Conservation (phyloP, 2,113 vertebrate genomes). For the Coregonus clupeaformis region DNA sequence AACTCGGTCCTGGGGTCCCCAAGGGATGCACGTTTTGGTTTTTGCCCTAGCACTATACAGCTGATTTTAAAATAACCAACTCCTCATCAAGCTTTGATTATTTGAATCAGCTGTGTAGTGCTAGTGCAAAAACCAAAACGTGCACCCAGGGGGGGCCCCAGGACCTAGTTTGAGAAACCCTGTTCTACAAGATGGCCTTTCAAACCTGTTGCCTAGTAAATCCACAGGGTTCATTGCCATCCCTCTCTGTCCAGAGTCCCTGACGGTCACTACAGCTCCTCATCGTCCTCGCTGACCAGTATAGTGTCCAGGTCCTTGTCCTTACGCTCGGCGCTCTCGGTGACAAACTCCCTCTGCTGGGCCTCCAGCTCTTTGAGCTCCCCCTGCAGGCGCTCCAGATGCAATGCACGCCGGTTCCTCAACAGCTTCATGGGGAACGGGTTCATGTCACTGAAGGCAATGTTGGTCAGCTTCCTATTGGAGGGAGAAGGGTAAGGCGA, state of each 20-base stretch:
- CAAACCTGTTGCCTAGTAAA: no score
- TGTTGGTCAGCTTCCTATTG: conserved; percentile 82
- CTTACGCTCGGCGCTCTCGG: conserved; percentile 59
- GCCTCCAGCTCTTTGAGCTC: conserved; percentile 82
- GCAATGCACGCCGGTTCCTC: conserved; percentile 73
- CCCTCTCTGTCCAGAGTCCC: neutral
- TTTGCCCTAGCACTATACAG: no score
- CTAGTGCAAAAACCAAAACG: no score
- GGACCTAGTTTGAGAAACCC: no score
- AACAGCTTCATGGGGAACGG: conserved; percentile 86
- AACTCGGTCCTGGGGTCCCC: no score
- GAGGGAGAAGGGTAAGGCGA: no score
- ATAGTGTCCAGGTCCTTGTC: conserved; percentile 57
- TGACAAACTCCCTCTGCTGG: conserved; percentile 80
- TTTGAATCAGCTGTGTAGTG: no score
- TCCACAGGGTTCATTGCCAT: neutral
- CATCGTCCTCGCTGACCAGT: conserved; percentile 83
- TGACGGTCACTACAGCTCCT: conserved; percentile 62
- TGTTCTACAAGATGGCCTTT: no score
- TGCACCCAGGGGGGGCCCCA: no score
- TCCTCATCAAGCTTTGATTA: no score
- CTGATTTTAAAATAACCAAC: no score
- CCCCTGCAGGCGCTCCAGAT: conserved; percentile 81
- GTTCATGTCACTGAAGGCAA: conserved; percentile 91
- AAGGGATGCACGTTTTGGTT: no score